phyloP scores from a whole-genome alignment of 2,797 vertebrate species.

The Rhabdophis nuchalis region DNA sequence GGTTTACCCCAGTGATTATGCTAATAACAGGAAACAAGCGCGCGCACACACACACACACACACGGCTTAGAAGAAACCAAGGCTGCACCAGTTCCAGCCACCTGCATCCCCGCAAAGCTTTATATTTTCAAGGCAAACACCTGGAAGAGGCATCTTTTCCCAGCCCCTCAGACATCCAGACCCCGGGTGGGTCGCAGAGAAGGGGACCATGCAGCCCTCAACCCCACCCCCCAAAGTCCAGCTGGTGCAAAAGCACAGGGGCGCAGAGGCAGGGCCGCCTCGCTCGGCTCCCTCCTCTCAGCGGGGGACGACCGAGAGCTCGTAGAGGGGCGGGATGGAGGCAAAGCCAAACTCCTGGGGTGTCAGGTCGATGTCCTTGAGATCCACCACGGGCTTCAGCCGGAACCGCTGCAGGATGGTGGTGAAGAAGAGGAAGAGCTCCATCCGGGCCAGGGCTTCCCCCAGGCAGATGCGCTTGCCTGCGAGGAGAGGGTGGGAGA shows the following conservation, averaged over 20 bases:
- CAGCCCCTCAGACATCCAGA: not conserved
- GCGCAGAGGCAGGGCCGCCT: not conserved
- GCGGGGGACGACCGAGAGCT: not conserved
- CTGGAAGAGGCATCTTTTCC: not conserved
- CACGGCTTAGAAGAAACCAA: not conserved
- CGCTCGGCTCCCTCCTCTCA: not conserved
- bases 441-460: slow-evolving; percentile 76
- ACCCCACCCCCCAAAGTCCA: not conserved
- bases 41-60: too few relatives aligned
- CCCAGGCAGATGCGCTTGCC: slow-evolving; percentile 69
- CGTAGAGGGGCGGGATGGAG: slow-evolving; percentile 8
- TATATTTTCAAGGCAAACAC: not conserved
- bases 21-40: not conserved
- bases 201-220: not conserved
- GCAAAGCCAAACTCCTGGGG: not conserved
- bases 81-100: not conserved
- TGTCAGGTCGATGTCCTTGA: not conserved
- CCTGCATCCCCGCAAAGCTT: not conserved
- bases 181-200: not conserved
- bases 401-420: slow-evolving; percentile 68
- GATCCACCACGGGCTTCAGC: slow-evolving; percentile 25
- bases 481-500: not conserved
- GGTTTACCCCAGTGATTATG: not conserved
- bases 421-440: slow-evolving; percentile 79
- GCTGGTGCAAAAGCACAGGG: not conserved